phyloP scores from a whole-genome alignment of 2,888 invertebrate species.

The Agrotis segetum region DNA sequence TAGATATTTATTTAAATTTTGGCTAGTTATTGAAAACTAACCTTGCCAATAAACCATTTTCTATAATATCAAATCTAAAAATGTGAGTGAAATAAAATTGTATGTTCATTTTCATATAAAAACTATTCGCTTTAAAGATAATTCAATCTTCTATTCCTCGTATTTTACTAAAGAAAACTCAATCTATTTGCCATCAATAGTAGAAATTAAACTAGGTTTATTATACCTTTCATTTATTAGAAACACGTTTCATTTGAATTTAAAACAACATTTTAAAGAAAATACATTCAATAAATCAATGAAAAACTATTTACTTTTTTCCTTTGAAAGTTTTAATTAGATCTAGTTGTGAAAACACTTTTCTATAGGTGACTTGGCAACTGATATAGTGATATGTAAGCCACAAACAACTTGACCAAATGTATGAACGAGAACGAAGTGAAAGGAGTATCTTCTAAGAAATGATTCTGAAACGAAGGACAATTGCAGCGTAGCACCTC shows the following conservation, averaged over 20 bases:
- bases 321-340: conserved; percentile 9
- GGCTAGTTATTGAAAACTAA: too few species aligned
- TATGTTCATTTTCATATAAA: background rate
- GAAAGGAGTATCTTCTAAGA: too few species aligned
- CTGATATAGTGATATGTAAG: background rate
- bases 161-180: conserved; percentile 10
- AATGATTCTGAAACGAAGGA: too few species aligned
- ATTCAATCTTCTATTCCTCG: background rate
- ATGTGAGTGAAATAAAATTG: too few species aligned
- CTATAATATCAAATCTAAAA: too few species aligned
- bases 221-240: conserved; percentile 18
- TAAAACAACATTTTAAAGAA: conserved; percentile 5
- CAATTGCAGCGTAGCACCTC: too few species aligned
- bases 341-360: background rate
- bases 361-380: background rate
- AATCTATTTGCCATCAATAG: background rate
- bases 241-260: conserved; percentile 16
- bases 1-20: too few species aligned
- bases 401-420: background rate
- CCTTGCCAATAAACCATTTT: too few species aligned
- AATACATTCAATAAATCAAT: conserved; percentile 31
- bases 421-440: too few species aligned
- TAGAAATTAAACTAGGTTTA: conserved; percentile 13
- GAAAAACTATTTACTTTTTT: conserved; percentile 1
- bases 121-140: background rate